phyloP scores from a whole-genome alignment of 2,797 vertebrate species.

The Antennarius maculatus region DNA sequence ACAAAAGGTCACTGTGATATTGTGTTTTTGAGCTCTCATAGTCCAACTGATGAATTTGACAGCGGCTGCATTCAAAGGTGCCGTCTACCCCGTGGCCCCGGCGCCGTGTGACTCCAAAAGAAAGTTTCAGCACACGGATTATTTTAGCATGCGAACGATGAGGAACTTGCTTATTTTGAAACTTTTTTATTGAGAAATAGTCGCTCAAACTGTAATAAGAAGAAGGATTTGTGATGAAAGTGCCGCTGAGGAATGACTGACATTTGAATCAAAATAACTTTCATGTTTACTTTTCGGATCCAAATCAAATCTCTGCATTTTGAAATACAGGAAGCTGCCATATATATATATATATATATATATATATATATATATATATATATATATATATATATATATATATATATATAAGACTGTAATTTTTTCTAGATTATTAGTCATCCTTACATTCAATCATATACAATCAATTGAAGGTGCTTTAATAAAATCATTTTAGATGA shows the following conservation, averaged over 20 bases:
- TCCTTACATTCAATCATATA: neutral
- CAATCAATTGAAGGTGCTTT: neutral
- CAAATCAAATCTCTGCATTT: too few species aligned
- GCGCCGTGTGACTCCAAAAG: constrained; percentile 18
- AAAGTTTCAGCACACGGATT: neutral
- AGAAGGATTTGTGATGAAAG: too few species aligned
- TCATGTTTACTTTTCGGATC: too few species aligned
- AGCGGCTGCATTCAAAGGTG: constrained; percentile 38
- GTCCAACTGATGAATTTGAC: constrained; percentile 13
- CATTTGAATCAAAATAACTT: too few species aligned
- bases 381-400: too few species aligned
- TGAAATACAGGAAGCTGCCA: too few species aligned
- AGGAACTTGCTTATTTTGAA: constrained; percentile 1
- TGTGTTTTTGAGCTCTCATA: constrained; percentile 33
- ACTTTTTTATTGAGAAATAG: neutral
- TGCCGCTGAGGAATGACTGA: too few species aligned
- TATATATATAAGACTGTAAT: too few species aligned
- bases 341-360: too few species aligned
- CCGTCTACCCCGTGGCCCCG: constrained; percentile 38
- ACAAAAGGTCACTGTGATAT: constrained; percentile 66
- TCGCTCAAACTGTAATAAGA: neutral
- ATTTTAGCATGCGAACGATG: neutral
- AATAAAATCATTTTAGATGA: neutral
- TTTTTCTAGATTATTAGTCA: neutral
- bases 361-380: too few species aligned